These are phyloP conservation scores for Ctenomys sociabilis DNA, from an alignment of 2,113 vertebrate genomes.

Conservation along the genomic window DNA sequence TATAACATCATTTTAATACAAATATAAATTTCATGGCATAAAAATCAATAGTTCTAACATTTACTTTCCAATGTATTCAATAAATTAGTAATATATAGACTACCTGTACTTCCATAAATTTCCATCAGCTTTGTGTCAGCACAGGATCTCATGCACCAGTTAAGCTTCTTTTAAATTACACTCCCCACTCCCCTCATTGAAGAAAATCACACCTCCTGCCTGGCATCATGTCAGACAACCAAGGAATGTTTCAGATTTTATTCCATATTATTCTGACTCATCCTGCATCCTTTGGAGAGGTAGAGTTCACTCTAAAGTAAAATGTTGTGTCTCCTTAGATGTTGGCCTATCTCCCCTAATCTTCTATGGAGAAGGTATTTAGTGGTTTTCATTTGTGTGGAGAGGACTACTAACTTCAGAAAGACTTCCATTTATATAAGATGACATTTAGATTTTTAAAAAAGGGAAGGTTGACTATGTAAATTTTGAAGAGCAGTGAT, in stretches of 20 bases:
- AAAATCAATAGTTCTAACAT: conserved; percentile 43
- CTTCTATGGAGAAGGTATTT: not conserved
- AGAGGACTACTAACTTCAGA: not conserved
- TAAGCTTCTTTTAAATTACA: not conserved
- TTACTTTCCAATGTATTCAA: conserved; percentile 1
- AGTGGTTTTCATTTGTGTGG: not conserved
- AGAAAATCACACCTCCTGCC: not conserved
- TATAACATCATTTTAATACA: conserved; percentile 13
- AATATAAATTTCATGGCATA: conserved; percentile 29
- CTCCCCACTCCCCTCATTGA: not conserved
- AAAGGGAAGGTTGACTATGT: not conserved
- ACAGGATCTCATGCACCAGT: not conserved
- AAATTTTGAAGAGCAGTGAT: not conserved
- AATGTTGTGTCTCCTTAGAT: not conserved
- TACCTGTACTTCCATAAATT: not conserved
- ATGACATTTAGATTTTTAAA: not conserved
- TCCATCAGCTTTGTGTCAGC: not conserved
- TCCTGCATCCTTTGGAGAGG: not conserved
- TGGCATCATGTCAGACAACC: not conserved
- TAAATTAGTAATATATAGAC: not conserved
- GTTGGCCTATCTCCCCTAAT: not conserved
- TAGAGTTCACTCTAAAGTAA: not conserved
- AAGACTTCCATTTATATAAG: conserved; percentile 30
- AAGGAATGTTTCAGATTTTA: not conserved
- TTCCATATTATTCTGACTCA: not conserved